Percentiles rank a stretch among this genome's conserved stretches.
Evolutionary conservation across 2,113 vertebrate genomes (phyloP).

Genomic region (Hippocampus abdominalis): DNA sequence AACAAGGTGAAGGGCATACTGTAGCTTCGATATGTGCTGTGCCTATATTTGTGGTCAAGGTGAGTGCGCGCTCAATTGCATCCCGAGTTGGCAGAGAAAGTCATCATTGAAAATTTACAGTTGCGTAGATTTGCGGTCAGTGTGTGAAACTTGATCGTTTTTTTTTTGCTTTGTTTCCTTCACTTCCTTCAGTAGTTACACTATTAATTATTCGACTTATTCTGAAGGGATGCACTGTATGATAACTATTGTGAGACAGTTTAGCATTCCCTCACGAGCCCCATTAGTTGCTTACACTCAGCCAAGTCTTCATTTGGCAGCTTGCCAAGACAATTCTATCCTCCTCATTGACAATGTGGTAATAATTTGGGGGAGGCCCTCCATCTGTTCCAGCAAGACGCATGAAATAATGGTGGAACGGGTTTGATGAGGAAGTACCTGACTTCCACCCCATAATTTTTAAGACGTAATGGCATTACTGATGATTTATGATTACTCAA

Average conservation of each 20-base stretch:
- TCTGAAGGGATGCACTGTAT: slow-evolving; percentile 17
- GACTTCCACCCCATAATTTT: too few relatives aligned
- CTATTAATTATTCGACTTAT: slow-evolving; percentile 54
- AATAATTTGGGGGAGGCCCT: neutral
- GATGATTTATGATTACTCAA: too few relatives aligned
- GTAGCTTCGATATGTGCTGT: slow-evolving; percentile 24
- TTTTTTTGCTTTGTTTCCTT: slow-evolving; percentile 47
- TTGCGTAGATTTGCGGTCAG: slow-evolving; percentile 27
- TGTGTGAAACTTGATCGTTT: slow-evolving; percentile 8
- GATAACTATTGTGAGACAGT: neutral
- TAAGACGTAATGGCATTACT: too few relatives aligned
- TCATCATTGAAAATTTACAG: slow-evolving; percentile 42
- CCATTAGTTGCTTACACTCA: neutral
- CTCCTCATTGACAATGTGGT: neutral
- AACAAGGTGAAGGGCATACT: slow-evolving; percentile 23
- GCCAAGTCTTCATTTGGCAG: neutral
- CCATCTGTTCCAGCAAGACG: neutral
- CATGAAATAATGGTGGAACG: too few relatives aligned
- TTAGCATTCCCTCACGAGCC: neutral
- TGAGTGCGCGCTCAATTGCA: slow-evolving; percentile 2
- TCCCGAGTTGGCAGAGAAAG: slow-evolving; percentile 24
- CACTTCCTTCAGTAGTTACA: slow-evolving; percentile 42
- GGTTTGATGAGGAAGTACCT: too few relatives aligned
- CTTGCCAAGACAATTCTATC: neutral
- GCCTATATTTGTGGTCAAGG: neutral